Evolutionary conservation across 2,113 vertebrate species (phyloP).

Genomic region (Cryptomyrus ogoouensis): DNA sequence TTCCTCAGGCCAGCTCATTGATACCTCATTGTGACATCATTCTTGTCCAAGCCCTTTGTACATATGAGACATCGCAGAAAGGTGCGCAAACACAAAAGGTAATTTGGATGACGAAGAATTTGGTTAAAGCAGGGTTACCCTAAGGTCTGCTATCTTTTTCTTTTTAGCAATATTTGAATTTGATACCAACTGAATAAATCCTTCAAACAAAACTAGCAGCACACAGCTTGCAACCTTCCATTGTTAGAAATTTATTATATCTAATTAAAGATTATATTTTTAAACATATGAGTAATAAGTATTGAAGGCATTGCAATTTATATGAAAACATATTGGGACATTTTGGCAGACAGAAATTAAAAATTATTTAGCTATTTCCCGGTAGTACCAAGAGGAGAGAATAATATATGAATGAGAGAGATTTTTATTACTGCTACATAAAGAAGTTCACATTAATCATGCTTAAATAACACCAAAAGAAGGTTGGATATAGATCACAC

Average conservation of each 20-base stretch:
- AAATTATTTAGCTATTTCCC: neutral
- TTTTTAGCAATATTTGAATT: neutral
- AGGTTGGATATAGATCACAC: neutral
- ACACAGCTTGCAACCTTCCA: neutral
- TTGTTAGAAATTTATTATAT: neutral
- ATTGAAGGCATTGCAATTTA: neutral
- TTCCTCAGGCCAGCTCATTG: neutral
- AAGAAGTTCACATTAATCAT: slow-evolving; percentile 4
- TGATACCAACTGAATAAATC: neutral
- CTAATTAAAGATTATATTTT: neutral
- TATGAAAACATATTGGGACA: neutral
- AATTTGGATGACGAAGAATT: neutral
- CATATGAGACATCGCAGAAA: neutral
- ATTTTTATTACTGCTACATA: neutral
- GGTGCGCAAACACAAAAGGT: neutral
- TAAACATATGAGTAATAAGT: neutral
- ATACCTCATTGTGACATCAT: neutral
- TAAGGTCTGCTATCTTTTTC: neutral
- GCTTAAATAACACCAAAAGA: neutral
- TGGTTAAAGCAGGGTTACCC: neutral
- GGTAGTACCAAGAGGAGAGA: neutral
- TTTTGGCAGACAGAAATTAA: slow-evolving; percentile 2
- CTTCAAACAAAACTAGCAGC: neutral
- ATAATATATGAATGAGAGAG: slow-evolving; percentile 5
- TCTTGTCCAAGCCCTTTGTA: neutral